Conservation (phyloP, 2,888 invertebrate genomes). For the Hylaea fasciaria region DNA sequence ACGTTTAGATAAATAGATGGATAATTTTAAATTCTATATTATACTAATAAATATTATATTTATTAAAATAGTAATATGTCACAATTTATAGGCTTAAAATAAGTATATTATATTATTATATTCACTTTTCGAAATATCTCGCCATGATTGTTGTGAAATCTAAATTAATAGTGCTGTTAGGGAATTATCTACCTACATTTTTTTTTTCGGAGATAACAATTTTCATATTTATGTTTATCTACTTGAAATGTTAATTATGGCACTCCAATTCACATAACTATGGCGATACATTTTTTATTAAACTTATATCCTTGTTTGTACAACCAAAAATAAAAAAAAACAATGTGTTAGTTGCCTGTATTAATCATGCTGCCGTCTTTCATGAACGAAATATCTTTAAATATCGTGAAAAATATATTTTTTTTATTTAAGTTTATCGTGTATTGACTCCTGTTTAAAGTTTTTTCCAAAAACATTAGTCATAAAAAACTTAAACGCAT, state of each 20-base stretch:
- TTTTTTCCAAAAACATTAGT: too few species aligned
- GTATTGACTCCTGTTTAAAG: too few species aligned
- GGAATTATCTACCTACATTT: background rate
- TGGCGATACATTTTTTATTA: too few species aligned
- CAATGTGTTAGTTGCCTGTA: too few species aligned
- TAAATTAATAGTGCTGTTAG: constrained; percentile 1
- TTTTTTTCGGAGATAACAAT: background rate
- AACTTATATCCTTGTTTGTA: too few species aligned
- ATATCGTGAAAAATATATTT: too few species aligned
- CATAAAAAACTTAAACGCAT: too few species aligned
- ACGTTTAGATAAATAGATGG: constrained; percentile 47
- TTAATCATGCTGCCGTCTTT: too few species aligned
- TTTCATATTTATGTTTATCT: background rate
- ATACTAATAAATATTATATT: constrained; percentile 15
- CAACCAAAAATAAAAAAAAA: too few species aligned
- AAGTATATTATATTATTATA: constrained; percentile 9
- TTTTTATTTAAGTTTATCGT: too few species aligned
- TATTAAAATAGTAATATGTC: constrained; percentile 23
- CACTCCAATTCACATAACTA: background rate
- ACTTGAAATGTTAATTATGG: background rate
- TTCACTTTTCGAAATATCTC: constrained; percentile 18
- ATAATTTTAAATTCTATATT: constrained; percentile 42
- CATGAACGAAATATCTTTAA: too few species aligned
- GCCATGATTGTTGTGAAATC: constrained; percentile 19
- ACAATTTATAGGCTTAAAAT: constrained; percentile 15